Evolutionary conservation across 2,113 vertebrate genomes (phyloP).

Genomic region (Colius striatus): DNA sequence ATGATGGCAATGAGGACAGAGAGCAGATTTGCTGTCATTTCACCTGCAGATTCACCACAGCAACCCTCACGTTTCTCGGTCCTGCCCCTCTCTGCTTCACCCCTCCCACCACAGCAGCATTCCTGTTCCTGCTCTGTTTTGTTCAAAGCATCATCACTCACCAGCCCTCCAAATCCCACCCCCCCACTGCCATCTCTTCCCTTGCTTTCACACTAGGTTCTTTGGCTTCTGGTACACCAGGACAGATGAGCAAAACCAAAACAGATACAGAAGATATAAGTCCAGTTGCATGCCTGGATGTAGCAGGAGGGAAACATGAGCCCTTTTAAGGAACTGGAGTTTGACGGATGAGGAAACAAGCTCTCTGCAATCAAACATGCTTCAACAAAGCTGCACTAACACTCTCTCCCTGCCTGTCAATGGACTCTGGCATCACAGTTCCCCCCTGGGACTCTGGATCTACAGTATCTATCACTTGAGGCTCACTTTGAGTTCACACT

Average conservation of each 20-base stretch:
- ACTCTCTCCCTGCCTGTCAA: not conserved
- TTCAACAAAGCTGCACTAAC: not conserved
- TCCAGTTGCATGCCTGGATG: not conserved
- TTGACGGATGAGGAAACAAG: not conserved
- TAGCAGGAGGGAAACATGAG: not conserved
- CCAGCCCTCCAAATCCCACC: not conserved
- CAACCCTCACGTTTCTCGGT: not conserved
- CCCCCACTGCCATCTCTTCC: not conserved
- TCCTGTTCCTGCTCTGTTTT: not conserved
- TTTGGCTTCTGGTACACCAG: too few species aligned
- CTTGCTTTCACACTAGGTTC: not conserved
- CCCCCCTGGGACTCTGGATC: not conserved
- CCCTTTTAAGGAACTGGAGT: not conserved
- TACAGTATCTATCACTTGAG: not conserved
- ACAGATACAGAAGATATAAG: not conserved
- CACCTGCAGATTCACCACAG: not conserved
- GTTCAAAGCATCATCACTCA: not conserved
- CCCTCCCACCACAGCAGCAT: not conserved
- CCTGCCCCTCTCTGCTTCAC: not conserved
- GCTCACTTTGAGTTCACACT: not conserved
- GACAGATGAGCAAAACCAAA: not conserved
- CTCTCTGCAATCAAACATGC: not conserved
- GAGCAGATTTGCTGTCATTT: too few species aligned
- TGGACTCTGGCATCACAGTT: not conserved
- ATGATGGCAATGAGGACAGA: accelerated